Evolutionary conservation across 2,113 vertebrate species (phyloP), one percentile per base, ranked within the genome.

Genomic region (Morone chrysops): DNA sequence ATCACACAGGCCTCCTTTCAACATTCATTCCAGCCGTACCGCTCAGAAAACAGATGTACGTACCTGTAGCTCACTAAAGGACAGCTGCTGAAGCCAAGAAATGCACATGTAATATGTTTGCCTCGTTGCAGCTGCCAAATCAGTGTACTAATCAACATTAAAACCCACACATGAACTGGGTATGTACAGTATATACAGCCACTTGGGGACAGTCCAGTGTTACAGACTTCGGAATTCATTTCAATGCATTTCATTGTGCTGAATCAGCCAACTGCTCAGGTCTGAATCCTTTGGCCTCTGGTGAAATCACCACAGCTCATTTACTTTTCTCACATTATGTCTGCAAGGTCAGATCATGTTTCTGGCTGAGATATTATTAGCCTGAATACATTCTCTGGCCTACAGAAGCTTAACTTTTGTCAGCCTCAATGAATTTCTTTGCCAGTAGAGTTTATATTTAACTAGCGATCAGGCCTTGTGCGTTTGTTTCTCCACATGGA

Each of bases 31-130:
- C 45, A 5, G 47, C 31, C 4, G 0, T 8, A 13, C 13, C 2
- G 4, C 62, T 76, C 75, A 57, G 13, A 56, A 65, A 76, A 56
- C 81, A 82, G 75, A 82, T 84, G 78, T 5, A 8, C 5, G 2
- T 8, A 70, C 57, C 41, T 80, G 71, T 51, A 62, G 67, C 43
- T 17, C 1, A 0, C 50, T 22, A 4, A n/a, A 22, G 13, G 48
- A 65, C 82, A 87, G 80, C 78, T 79, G 74, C 61, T 50, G 47
- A 38, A 45, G 45, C 14, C 51, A 45, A 31, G n/a, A 60, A 40
- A 40, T 9, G 5, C 53, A 1, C 40, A 53, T 31, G 36, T 61
- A 77, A 69, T 36, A 45, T 69, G n/a, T 80, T 80, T 69, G 36
- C 38, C 61, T 48, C 17, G 16, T n/a, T 63, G 41, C 22, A 68